phyloP scores from a whole-genome alignment of 2,888 invertebrate genomes.

The Drosophila yooni region DNA sequence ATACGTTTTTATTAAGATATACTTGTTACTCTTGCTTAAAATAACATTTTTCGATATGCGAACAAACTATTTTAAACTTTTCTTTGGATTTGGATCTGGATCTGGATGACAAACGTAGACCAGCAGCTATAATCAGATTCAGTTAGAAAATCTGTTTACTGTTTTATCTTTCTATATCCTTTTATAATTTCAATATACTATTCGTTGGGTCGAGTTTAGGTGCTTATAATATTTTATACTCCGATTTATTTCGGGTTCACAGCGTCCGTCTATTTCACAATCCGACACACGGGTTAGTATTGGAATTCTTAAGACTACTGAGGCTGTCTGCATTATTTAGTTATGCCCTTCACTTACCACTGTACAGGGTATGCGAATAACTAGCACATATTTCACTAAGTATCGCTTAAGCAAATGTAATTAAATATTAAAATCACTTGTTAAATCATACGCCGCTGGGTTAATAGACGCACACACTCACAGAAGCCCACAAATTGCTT shows the following conservation, averaged over 20 bases:
- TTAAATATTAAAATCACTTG: conserved; percentile 38
- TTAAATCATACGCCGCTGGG: conserved; percentile 23
- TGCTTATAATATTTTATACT: background rate
- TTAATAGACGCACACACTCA: conserved; percentile 18
- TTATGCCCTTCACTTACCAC: background rate
- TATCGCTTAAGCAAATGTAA: conserved; percentile 21
- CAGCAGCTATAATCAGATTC: background rate
- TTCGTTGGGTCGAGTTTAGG: no score
- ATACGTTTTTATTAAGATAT: background rate
- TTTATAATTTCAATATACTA: no score
- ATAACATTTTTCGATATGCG: no score
- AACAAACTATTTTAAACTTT: background rate
- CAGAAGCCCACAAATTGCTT: conserved; percentile 43
- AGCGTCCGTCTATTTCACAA: background rate
- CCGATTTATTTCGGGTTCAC: background rate
- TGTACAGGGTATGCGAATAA: background rate
- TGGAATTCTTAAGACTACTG: background rate
- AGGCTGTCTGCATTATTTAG: background rate
- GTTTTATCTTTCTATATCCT: background rate
- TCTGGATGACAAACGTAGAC: background rate
- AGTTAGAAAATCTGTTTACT: background rate
- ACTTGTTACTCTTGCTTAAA: background rate
- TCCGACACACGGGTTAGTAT: no score
- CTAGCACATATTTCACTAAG: conserved; percentile 7
- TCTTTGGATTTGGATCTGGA: no score